Evolutionary conservation across 2,888 invertebrate genomes (phyloP), one percentile per base, ranked within the genome.

Genomic region (Drosophila cyrtoloma): DNA sequence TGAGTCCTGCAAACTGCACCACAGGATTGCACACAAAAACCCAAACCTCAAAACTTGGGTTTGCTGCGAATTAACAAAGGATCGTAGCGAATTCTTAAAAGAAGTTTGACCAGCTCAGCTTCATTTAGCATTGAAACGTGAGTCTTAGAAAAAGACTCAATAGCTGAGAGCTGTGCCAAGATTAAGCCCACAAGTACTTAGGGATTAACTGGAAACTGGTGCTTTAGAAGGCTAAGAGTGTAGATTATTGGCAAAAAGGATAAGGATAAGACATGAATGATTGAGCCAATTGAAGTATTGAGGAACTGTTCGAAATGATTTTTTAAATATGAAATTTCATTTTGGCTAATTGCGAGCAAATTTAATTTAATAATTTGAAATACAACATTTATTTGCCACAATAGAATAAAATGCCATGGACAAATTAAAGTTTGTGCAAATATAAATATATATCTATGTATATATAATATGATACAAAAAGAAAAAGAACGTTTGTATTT

Each of bases 21-120:
- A 57, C 67, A 72, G 68, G 65, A 64, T 35, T 35, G 42, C 50
- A 52, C 35, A 14, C 51, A 9, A 9, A 62, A 35, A 14, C 32
- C 26, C 35, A 26, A 26, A 44, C 64, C 72, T 71, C 72, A 75
- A 58, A 51, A 52, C n/a, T 26, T 16, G 30, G 58, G 39, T 35
- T 68, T 51, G 22, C 14, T 56, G 67, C 39, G 16, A 47, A 14
- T 19, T 53, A 14, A 22, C 39, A 22, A 19, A 44, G 44, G 58
- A 32, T 58, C 58, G 28, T 42, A 58, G 35, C 68, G 42, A 58
- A 37, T 69, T n/a, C 26, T 52, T 12, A 5, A 16, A 58, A 68
- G 26, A 14, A 58, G 42, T 52, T 52, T 42, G 10, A 52, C 16
- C 5, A 32, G 69, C 69, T 69, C 12, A 68, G 26, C 35, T 52